Base-by-base conservation (phyloP, 2,113 vertebrate genomes). In the Brachyhypopomus gauderio region DNA sequence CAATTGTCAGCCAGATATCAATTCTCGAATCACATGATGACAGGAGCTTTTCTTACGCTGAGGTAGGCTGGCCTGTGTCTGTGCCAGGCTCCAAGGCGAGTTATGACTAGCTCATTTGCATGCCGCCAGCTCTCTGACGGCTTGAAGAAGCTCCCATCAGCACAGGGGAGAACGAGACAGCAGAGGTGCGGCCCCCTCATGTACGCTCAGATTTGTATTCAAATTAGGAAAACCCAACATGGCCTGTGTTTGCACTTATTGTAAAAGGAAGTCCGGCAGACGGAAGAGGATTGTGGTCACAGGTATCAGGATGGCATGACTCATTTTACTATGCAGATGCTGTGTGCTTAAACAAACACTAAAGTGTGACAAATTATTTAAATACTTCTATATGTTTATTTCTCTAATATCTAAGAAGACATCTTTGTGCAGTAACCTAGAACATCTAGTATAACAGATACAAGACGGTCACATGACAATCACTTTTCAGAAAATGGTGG, bases 81-180 rank as follows among this genome's bases (percentile, higher is more conserved):
- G 17, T 55, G 19, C 19, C 17, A 19, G 36, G 23, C 14, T 11
- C 48, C 9, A n/a, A 48, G 30, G 38, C 45, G 16, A 5, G 66
- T 66, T 85, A 84, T 88, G 88, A 88, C 82, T 85, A 66, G 16
- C 38, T 83, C 34, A 79, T 85, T 87, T 74, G 79, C 79, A 85
- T 89, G 22, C 2, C 25, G 23, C 34, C 75, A 56, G 48, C 22
- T 66, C 36, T 45, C 67, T 83, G 25, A 45, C n/a, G 63, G 81
- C 59, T 17, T 27, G 7, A 34, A 25, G 66, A 80, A 7, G n/a
- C 58, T 17, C 20, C 36, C 5, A 19, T 4, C 60, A 45, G 59
- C 60, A 23, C 27, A 9, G 60, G 30, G 34, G 60, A 59, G 19
- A 34, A 23, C 17, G 6, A 58, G 48, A n/a, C 58, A 59, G 36